Evolutionary conservation across 2,797 vertebrate species (phyloP), one percentile per base, ranked within the genome.

Genomic region (Spinus pinus): DNA sequence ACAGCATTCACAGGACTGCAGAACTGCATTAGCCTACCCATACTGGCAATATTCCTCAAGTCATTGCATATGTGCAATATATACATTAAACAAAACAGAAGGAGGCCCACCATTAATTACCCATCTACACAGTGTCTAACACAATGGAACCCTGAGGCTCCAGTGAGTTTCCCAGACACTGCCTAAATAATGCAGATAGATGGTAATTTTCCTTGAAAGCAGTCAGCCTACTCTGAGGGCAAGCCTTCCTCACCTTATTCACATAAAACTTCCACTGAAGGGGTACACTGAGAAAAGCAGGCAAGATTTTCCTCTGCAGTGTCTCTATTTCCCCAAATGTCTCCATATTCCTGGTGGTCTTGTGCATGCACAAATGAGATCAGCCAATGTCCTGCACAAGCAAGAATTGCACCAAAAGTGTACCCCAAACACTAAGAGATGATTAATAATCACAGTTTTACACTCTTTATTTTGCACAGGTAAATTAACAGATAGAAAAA

Each of bases 131-230:
- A 88, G 73, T 46, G 47, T 44, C 70, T 65, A 88, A 58, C 58
- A 86, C 80, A 94, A 83, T 72, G 28, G 69, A 75, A 90, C 81
- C 69, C 75, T 50, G 62, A 75, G 79, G 89, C 57, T 88, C 27
- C 72, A 88, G 31, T 42, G 75, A 72, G 75, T 89, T 96, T 96
- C 94, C 89, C 81, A 86, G 92, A 88, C 0, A 0, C 69, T 81
- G 83, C 47, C 86, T 95, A 93, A 92, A 81, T 86, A 96, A 93
- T 73, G 82, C 91, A 93, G 85, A 96, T 62, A 91, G 81, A 94
- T 89, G 69, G 69, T 81, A 88, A 92, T 86, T 88, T 86, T 90
- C 85, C 75, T 54, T 64, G 57, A 88, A 93, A 88, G 80, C 85
- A 95, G 57, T 11, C 57, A 54, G 61, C 30, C 60, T 28, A 8